These are phyloP conservation scores for Cephus pygmeus DNA, from an alignment of 2,888 invertebrate genomes.

Conservation along the genomic window DNA sequence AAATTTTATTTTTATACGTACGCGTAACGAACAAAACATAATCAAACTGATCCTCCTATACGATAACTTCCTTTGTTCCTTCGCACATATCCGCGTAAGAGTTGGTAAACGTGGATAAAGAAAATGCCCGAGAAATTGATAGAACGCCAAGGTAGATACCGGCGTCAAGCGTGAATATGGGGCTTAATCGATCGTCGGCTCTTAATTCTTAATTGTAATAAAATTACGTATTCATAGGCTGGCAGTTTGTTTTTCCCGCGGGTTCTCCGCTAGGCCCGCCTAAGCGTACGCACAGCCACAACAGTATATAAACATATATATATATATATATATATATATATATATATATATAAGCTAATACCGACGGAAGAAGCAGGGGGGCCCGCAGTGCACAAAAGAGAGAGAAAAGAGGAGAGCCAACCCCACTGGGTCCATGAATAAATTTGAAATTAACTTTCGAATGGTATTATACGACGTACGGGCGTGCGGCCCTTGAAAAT, in stretches of 20 bases:
- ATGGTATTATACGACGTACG: conserved; percentile 40
- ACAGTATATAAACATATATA: conserved; percentile 20
- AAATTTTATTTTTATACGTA: background rate
- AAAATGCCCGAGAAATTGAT: conserved; percentile 1
- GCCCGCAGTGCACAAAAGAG: background rate
- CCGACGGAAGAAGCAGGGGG: background rate
- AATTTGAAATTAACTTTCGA: conserved; percentile 61
- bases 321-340: conserved; percentile 17
- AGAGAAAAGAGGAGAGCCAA: conserved; percentile 5
- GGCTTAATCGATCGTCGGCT: conserved; percentile 38
- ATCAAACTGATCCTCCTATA: background rate
- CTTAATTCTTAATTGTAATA: conserved; percentile 52
- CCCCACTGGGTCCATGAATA: conserved; percentile 56
- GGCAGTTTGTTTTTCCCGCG: conserved; percentile 23
- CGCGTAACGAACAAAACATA: background rate
- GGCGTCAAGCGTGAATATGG: conserved; percentile 33
- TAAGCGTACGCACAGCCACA: conserved; percentile 14
- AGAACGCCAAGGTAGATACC: conserved; percentile 14
- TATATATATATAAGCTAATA: conserved; percentile 20
- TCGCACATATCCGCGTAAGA: background rate
- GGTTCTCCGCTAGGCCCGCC: conserved; percentile 11
- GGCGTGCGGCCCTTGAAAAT: background rate
- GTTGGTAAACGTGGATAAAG: background rate
- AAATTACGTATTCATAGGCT: conserved; percentile 60
- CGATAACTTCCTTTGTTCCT: background rate